These are phyloP conservation scores for Bilobella aurantiaca DNA, from an alignment of 1,140 invertebrate genomes.

Conservation along the genomic window DNA sequence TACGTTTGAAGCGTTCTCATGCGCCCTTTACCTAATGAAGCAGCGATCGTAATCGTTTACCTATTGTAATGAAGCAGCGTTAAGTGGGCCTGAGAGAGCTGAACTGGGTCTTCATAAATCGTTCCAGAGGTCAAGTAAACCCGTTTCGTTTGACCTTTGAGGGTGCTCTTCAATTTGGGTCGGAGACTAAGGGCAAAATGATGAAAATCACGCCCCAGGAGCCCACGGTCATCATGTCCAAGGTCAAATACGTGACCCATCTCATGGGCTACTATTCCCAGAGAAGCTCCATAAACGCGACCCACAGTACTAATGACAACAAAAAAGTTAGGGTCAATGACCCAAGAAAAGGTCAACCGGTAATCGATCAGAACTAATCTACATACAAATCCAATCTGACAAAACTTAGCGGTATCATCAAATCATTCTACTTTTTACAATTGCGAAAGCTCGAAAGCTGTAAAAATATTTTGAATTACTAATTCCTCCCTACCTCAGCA, in stretches of 20 bases:
- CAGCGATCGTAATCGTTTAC: too few relatives aligned
- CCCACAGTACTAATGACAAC: slow-evolving; percentile 62
- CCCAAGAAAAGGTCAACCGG: slow-evolving; percentile 10
- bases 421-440: too few relatives aligned
- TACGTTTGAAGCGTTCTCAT: too few relatives aligned
- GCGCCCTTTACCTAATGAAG: too few relatives aligned
- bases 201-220: slow-evolving; percentile 91
- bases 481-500: slow-evolving; percentile 3
- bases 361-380: too few relatives aligned
- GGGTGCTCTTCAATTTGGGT: background rate
- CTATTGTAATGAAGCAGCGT: background rate
- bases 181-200: slow-evolving; percentile 50
- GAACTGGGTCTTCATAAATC: background rate
- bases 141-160: background rate
- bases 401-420: too few relatives aligned
- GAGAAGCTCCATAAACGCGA: slow-evolving; percentile 78
- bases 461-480: slow-evolving; percentile 6
- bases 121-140: background rate
- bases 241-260: slow-evolving; percentile 89
- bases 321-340: too few relatives aligned
- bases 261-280: slow-evolving; percentile 90
- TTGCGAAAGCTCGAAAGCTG: background rate
- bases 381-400: too few relatives aligned
- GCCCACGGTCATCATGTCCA: slow-evolving; percentile 76
- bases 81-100: background rate